Evolutionary conservation across 2,888 invertebrate genomes (phyloP), one percentile per base, ranked within the genome.

Genomic region (Globia sparganii): DNA sequence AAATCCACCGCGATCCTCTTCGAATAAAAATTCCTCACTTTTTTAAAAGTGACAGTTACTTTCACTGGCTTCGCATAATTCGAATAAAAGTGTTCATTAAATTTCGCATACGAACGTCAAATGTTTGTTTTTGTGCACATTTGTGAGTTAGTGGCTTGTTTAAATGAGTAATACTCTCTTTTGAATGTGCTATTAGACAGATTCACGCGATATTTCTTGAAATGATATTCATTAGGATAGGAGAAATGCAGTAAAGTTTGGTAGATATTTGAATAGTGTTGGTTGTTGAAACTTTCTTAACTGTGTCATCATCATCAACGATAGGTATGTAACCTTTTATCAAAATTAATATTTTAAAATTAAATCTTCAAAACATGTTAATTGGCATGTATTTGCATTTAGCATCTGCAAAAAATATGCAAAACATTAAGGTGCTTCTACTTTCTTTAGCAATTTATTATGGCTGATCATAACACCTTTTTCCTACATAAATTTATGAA

Each of bases 41-140:
- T 78, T 74, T 78, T 78, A 43, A 66, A 82, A 87, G 78, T 69
- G 66, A 78, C 69, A 64, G 69, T 58, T 0, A 85, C 86, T 86
- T 86, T 86, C 86, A 67, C 86, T 74, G 15, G n/a, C 11, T 75
- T 75, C 70, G 67, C 86, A 85, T 77, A 67, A 66, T 72, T 67
- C 70, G 59, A 56, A 73, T 69, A 75, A 43, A 82, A 87, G 61
- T 70, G 73, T 79, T 75, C 66, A 75, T 85, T 70, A 80, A 71
- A 67, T 71, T 68, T 61, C 68, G 66, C 61, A 61, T 62, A 46
- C 13, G 2, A 0, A 71, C 43, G 58, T 75, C 40, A 37, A 62
- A 49, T 74, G 59, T 81, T 71, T 71, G 75, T 75, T 81, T 85
- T 71, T 67, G n/a, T 53, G 53, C 75, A 59, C 53, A 18, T 53